These are phyloP conservation scores for Drosophila oshimai DNA, from an alignment of 1,140 invertebrate species.

Conservation along the genomic window DNA sequence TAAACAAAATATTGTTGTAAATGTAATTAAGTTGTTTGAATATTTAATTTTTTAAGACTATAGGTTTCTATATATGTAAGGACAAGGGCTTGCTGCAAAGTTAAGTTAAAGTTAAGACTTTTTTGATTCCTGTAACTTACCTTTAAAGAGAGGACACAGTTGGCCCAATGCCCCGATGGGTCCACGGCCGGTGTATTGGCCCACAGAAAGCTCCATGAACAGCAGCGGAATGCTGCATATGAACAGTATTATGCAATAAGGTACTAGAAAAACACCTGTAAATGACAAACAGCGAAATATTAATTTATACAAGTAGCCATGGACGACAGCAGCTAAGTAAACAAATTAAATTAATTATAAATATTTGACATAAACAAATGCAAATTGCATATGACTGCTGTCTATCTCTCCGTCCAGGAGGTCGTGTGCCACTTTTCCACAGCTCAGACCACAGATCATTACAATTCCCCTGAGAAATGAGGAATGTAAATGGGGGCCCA, in stretches of 20 bases:
- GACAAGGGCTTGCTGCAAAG: neutral
- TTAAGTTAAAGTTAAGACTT: too few relatives aligned
- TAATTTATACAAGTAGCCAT: conserved; percentile 9
- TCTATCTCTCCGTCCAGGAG: neutral
- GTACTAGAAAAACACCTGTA: conserved; percentile 91
- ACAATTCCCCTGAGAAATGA: conserved; percentile 36
- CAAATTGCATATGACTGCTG: conserved; percentile 41
- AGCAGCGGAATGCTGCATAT: conserved; percentile 91
- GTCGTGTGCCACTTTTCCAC: conserved; percentile 23
- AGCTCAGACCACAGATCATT: conserved; percentile 42
- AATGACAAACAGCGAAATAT: conserved; percentile 40
- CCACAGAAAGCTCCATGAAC: conserved; percentile 93
- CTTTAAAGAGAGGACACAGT: conserved; percentile 93
- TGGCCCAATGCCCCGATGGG: conserved; percentile 92
- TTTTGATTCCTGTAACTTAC: too few relatives aligned
- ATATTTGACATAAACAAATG: conserved; percentile 71
- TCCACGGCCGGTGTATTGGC: conserved; percentile 91
- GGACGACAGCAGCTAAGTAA: conserved; percentile 56
- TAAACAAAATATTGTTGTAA: too few relatives aligned
- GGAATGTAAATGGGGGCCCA: conserved; percentile 40
- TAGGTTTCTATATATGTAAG: too few relatives aligned
- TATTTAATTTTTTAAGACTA: too few relatives aligned
- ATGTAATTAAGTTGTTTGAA: too few relatives aligned
- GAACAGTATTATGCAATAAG: conserved; percentile 91
- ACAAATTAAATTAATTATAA: conserved; percentile 78